phyloP scores from a whole-genome alignment of 2,888 invertebrate species.

The Criorhina ranunculi region DNA sequence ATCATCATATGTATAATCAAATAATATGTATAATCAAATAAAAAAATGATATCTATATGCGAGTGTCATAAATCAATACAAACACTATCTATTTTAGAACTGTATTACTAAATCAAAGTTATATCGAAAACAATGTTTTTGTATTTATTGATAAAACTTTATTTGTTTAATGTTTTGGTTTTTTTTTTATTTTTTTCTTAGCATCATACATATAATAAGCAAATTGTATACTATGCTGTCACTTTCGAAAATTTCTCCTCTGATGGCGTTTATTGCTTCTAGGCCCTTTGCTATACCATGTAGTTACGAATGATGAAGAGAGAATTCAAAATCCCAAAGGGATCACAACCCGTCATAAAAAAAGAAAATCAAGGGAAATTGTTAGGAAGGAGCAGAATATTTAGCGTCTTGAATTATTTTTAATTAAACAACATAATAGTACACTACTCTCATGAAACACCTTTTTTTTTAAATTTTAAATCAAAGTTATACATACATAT shows the following conservation, averaged over 20 bases:
- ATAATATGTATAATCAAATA: too few relatives aligned
- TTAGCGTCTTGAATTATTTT: slow-evolving; percentile 56
- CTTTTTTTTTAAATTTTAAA: slow-evolving; percentile 4
- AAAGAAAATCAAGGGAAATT: slow-evolving; percentile 59
- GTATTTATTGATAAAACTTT: slow-evolving; percentile 38
- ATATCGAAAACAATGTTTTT: slow-evolving; percentile 38
- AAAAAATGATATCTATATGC: too few relatives aligned
- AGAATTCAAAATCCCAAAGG: slow-evolving; percentile 51
- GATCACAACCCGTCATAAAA: slow-evolving; percentile 56
- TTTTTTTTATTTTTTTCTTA: slow-evolving; percentile 19
- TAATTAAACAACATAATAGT: slow-evolving; percentile 16
- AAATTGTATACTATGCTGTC: slow-evolving; percentile 27
- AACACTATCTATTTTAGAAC: not conserved
- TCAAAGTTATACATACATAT: not conserved
- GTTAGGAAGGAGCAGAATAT: slow-evolving; percentile 60
- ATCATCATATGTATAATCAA: too few relatives aligned
- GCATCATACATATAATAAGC: slow-evolving; percentile 29
- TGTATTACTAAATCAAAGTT: not conserved
- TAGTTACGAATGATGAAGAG: slow-evolving; percentile 53
- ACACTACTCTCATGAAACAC: slow-evolving; percentile 27
- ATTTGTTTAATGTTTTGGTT: slow-evolving; percentile 31
- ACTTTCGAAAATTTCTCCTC: slow-evolving; percentile 48
- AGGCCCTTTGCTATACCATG: slow-evolving; percentile 56
- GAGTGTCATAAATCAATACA: not conserved
- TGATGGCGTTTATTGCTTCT: slow-evolving; percentile 55